Evolutionary conservation across 2,113 vertebrate genomes (phyloP), one percentile per base, ranked within the genome.

Genomic region (Mesocricetus auratus): DNA sequence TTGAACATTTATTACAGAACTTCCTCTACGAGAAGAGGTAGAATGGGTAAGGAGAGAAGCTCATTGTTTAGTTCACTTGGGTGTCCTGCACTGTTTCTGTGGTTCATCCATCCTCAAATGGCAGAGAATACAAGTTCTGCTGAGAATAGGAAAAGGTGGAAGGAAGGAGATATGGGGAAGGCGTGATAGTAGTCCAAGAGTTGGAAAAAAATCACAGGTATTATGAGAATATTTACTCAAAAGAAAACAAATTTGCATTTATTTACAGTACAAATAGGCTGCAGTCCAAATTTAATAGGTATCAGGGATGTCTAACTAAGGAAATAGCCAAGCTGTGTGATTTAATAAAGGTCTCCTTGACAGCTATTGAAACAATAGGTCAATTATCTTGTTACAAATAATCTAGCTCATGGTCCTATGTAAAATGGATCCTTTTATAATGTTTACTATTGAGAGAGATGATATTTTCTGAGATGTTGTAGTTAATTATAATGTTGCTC

Each of bases 211-310:
- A 53, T 88, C 21, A 87, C 74, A 91, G 29, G 10, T 93, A 45
- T 94, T 93, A 42, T 74, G 10, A 94, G 47, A 69, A 78, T 79
- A 85, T 75, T 93, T 88, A 90, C 93, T 94, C 64, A 95, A 94
- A 95, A 86, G 86, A 36, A 89, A 89, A 87, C 62, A 90, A 5
- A 31, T 9, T 75, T 95, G 50, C 16, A 79, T 91, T 94, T 97
- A 26, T 64, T 93, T 50, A 87, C 56, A 39, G 81, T 77, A 78
- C 12, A 75, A 83, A 79, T 89, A 92, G 94, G 39, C 7, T 92
- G 33, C 10, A 86, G 24, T 75, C 92, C 79, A 83, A 21, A 91
- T 92, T 91, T 81, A 75, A 71, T 50, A 95, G 8, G n/a, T 74
- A n/a, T 73, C 88, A 86, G 22, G 47, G 42, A 86, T 31, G 85